phyloP scores from a whole-genome alignment of 2,888 invertebrate species.

The Oscheius myriophilus region DNA sequence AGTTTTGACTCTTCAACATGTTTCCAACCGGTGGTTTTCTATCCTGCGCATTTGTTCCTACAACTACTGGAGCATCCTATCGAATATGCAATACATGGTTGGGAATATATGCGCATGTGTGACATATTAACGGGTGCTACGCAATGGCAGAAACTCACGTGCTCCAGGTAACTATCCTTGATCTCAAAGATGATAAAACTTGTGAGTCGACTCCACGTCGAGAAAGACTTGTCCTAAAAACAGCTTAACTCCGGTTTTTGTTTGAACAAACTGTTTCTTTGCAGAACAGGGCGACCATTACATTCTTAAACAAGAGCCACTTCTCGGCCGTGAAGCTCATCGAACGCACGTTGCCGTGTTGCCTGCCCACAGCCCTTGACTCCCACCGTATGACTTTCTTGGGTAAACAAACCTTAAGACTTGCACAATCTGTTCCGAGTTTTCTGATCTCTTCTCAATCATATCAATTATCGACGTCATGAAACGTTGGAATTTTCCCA shows the following conservation, averaged over 20 bases:
- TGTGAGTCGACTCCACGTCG: slow-evolving; percentile 62
- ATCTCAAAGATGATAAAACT: slow-evolving; percentile 67
- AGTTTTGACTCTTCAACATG: too few species aligned
- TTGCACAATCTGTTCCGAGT: slow-evolving; percentile 48
- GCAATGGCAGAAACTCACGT: slow-evolving; percentile 43
- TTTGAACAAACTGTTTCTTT: slow-evolving; percentile 28
- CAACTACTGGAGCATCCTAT: too few species aligned
- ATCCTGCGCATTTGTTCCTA: too few species aligned
- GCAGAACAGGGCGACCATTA: slow-evolving; percentile 57
- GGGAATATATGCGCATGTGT: slow-evolving; percentile 2
- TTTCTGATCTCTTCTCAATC: slow-evolving; percentile 55
- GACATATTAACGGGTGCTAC: neutral
- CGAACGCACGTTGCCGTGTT: slow-evolving; percentile 64
- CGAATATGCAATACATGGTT: neutral
- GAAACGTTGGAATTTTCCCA: slow-evolving; percentile 65
- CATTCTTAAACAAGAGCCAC: slow-evolving; percentile 67
- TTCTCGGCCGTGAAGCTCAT: slow-evolving; percentile 67
- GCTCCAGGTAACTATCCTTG: slow-evolving; percentile 67
- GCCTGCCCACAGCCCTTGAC: slow-evolving; percentile 64
- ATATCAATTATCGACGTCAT: slow-evolving; percentile 63
- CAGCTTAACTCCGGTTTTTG: neutral
- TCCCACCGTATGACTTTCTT: neutral
- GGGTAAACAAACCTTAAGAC: slow-evolving; percentile 40
- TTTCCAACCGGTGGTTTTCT: too few species aligned
- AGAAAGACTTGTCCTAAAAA: slow-evolving; percentile 55